These are phyloP conservation scores for Dendrolimus houi DNA, from an alignment of 2,888 invertebrate species.

Conservation along the genomic window DNA sequence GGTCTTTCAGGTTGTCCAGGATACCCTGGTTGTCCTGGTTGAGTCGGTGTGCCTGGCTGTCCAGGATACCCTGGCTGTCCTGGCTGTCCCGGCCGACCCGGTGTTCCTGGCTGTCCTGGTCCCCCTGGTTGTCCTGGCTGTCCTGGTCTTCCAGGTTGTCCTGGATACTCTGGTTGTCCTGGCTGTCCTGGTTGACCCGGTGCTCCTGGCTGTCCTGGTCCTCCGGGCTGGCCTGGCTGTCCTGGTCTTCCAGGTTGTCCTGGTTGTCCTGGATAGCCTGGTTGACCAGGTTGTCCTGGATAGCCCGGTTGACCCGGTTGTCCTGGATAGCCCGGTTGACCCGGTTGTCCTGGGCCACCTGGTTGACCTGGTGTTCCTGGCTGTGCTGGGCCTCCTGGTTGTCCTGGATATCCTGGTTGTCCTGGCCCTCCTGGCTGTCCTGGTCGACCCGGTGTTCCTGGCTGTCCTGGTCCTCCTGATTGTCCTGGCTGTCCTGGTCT, in stretches of 20 bases:
- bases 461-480: constrained; percentile 15
- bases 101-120: constrained; percentile 23
- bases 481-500: constrained; percentile 13
- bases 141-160: constrained; percentile 14
- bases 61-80: constrained; percentile 23
- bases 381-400: constrained; percentile 4
- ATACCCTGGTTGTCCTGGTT: constrained; percentile 38
- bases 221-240: constrained; percentile 19
- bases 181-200: constrained; percentile 19
- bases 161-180: constrained; percentile 16
- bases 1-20: constrained; percentile 19
- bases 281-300: constrained; percentile 15
- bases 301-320: constrained; percentile 13
- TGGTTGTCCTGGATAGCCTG: constrained; percentile 15
- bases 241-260: constrained; percentile 16
- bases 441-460: constrained; percentile 18
- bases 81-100: constrained; percentile 36
- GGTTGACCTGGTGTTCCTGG: constrained; percentile 7
- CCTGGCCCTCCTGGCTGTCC: constrained; percentile 19
- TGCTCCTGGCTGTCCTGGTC: constrained; percentile 19
- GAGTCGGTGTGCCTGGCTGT: constrained; percentile 19
- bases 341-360: constrained; percentile 17
- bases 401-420: constrained; percentile 8
- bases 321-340: constrained; percentile 17
- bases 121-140: constrained; percentile 17